Base-by-base conservation (phyloP, 2,113 vertebrate genomes). In the Seriola aureovittata region DNA sequence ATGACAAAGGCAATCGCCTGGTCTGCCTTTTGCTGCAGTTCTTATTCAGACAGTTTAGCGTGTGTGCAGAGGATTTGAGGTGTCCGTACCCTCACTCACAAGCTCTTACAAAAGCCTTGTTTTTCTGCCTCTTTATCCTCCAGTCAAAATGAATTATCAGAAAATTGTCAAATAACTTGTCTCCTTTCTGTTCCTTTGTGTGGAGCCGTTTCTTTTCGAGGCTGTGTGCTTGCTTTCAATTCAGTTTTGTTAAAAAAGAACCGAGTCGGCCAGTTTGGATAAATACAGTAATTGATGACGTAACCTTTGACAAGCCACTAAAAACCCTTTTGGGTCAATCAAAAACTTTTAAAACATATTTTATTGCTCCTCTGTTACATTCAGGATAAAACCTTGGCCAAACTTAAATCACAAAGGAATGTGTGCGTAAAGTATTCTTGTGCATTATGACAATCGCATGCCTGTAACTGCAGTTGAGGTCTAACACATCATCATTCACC, bases 1-100 rank as follows among this genome's bases (percentile, higher is more conserved):
- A n/a, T 6, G 52, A 16, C 54, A 54, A 34, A 60, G 36, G 50
- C 17, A 19, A 52, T 9, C 8, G 16, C 19, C 2, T 21, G 1
- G 1, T 19, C 19, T 52, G 50, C 50, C 17, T 52, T 52, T 52
- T 52, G 14, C 46, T 48, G 16, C 46, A 48, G 3, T 52, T 52
- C 50, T 52, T 55, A 32, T 42, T 65, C 67, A 23, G 55, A 72
- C 65, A 60, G 66, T 71, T 80, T 42, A 38, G 32, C 4, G 12
- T 55, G 76, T 50, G 72, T 19, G 13, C 12, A 44, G 48, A 77
- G 36, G 72, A 77, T 80, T 81, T 78, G 7, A 50, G 17, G n/a
- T 36, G 46, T 36, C 14, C 48, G 55, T 59, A 62, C 4, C 1
- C 50, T 74, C 58, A 46, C n/a, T 78, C 50, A 48, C 9, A 46